Evolutionary conservation across 2,888 invertebrate species (phyloP), one percentile per base, ranked within the genome.

Genomic region (Pseudeuparius sepicola): DNA sequence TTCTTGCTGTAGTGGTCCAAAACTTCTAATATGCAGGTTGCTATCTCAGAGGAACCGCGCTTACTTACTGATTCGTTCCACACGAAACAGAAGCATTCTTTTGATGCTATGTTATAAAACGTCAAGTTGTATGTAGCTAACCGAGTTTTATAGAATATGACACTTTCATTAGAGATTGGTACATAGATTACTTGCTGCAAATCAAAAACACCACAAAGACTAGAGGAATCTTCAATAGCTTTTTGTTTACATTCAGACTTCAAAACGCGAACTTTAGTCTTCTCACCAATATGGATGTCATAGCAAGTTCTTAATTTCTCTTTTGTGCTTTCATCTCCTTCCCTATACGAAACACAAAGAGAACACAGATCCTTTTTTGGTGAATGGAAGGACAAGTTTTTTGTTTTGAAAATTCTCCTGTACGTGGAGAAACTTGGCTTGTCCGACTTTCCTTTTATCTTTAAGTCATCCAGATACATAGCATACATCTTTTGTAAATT

Each of bases 281-380:
- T 45, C 43, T 47, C 36, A 32, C 27, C 16, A 32, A 46, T 15
- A 41, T 49, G 47, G 33, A 40, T 23, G 39, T 45, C 25, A 37
- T 48, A 44, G 31, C 41, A 24, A 31, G 41, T 34, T 36, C 37
- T 14, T 13, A 40, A 29, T 17, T 33, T 34, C 14, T 14, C n/a
- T 37, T 43, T 41, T 20, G 27, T 29, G 26, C 24, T 32, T 14
- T 34, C 43, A 26, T 31, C 15, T 16, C 37, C 39, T 35, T 41
- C 25, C 37, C 33, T 39, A 35, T 27, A 45, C n/a, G 35, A 36
- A n/a, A 34, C 20, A 33, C 46, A 49, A 11, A 42, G 35, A 9
- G 40, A 38, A 37, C 46, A 50, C 30, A 43, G 42, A 29, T 49
- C 47, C 27, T 49, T 47, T 29, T 48, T 48, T 10, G 47, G 43